These are phyloP conservation scores for Oryzias javanicus DNA, from an alignment of 2,113 vertebrate species.

Conservation along the genomic window DNA sequence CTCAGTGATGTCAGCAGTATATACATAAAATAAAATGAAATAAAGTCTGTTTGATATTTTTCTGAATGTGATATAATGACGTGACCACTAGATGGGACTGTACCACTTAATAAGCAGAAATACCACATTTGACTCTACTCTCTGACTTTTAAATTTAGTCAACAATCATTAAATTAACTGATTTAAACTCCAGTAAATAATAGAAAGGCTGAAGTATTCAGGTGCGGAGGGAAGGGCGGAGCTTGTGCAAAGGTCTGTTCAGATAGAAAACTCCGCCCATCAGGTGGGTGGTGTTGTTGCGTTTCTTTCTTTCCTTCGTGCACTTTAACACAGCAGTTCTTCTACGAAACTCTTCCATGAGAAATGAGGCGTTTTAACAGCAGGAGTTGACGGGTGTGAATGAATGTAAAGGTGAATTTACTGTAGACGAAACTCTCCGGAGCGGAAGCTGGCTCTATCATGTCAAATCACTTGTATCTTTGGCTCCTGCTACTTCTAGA, in stretches of 20 bases:
- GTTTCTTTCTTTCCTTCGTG: not conserved
- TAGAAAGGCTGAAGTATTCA: not conserved
- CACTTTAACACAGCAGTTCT: not conserved
- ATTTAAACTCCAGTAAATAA: too few species aligned
- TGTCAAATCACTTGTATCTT: constrained; percentile 47
- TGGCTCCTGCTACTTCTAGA: constrained; percentile 63
- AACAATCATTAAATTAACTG: too few species aligned
- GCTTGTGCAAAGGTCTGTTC: constrained; percentile 30
- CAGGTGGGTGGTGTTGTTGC: constrained; percentile 32
- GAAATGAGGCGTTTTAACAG: too few species aligned
- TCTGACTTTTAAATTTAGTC: too few species aligned
- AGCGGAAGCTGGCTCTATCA: constrained; percentile 1
- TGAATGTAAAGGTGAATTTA: constrained; percentile 6
- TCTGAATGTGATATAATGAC: not conserved
- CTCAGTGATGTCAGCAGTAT: too few species aligned
- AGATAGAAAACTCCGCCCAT: constrained; percentile 29
- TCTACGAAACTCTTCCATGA: not conserved
- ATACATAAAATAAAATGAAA: too few species aligned
- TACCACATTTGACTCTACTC: too few species aligned
- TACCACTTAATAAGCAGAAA: too few species aligned
- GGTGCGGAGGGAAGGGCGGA: not conserved
- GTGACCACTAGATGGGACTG: constrained; percentile 23
- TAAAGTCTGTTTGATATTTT: too few species aligned
- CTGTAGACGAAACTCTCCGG: not conserved
- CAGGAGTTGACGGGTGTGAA: not conserved